Base-by-base conservation (phyloP, 2,797 vertebrate species). In the Pelochelys cantorii region DNA sequence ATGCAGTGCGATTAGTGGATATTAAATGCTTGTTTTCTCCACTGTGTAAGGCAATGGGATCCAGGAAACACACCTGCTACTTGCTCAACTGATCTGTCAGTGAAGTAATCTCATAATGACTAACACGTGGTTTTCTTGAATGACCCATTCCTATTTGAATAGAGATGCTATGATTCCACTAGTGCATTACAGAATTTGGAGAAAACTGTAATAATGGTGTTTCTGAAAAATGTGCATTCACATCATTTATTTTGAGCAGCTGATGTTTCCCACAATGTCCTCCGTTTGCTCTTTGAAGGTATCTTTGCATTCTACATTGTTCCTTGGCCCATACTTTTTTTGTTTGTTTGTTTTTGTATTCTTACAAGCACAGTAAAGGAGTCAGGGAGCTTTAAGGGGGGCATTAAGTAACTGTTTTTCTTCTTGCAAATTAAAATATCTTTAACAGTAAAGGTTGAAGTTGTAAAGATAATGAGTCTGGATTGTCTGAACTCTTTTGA, bases 391-490 rank as follows among this genome's bases (percentile, higher is more conserved):
- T 31, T 71, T 88, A 81, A 84, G 86, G n/a, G 75, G 65, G 31
- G n/a, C 18, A 15, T 9, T 34, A 34, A 68, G 31, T n/a, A 68
- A 68, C 17, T 60, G 54, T 17, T 42, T 55, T 55, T 55, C 55
- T 55, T 6, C 55, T 55, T 55, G 55, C 15, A 55, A 17, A 55
- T 17, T 17, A 52, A 2, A 8, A 0, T 29, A 60, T 31, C 25
- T 88, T 93, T 77, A 77, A 29, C 92, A n/a, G 18, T 85, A 59
- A 77, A 86, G 83, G 15, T 31, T 59, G 48, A 79, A 83, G 53
- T 55, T 83, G 7, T 56, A 56, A 52, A 54, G 23, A 56, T 4
- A 13, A 2, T 48, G 77, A 2, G 6, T 74, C 54, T 34, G 5
- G 65, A 9, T 52, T 37, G 27, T 65, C 31, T 82, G 17, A 37